These are phyloP conservation scores for Cyanoramphus novaezelandiae DNA, from an alignment of 2,113 vertebrate species.

Conservation along the genomic window DNA sequence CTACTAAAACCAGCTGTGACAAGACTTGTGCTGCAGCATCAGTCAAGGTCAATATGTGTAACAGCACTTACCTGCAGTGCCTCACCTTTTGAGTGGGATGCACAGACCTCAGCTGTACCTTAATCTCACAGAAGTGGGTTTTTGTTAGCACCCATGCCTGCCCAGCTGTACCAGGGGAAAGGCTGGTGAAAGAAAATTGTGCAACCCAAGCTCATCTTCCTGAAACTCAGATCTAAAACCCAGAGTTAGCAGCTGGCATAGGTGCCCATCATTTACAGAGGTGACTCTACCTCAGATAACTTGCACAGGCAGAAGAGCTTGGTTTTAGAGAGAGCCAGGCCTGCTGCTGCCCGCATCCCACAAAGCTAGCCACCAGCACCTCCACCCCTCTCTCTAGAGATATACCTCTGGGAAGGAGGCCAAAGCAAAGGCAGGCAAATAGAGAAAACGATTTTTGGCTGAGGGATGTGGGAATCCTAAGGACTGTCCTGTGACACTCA, in stretches of 20 bases:
- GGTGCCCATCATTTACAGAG: neutral
- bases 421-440: neutral
- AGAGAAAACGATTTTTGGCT: neutral
- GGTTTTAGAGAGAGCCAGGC: accelerated
- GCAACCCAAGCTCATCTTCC: neutral
- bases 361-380: too few relatives aligned
- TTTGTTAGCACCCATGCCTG: neutral
- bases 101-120: neutral
- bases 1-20: neutral
- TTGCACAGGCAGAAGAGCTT: neutral
- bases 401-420: neutral
- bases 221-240: neutral
- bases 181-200: neutral
- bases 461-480: neutral
- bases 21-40: neutral
- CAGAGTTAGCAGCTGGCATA: neutral
- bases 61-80: neutral
- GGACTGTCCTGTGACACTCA: neutral
- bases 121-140: neutral
- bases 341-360: neutral
- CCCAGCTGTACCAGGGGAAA: neutral
- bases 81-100: neutral
- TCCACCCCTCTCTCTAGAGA: neutral
- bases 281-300: neutral
- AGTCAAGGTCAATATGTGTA: neutral